A percentile compares a stretch with the other conserved stretches of the same genome.
These are phyloP conservation scores for Acanthosoma haemorrhoidale DNA, from an alignment of 2,888 invertebrate species.

Conservation along the genomic window DNA sequence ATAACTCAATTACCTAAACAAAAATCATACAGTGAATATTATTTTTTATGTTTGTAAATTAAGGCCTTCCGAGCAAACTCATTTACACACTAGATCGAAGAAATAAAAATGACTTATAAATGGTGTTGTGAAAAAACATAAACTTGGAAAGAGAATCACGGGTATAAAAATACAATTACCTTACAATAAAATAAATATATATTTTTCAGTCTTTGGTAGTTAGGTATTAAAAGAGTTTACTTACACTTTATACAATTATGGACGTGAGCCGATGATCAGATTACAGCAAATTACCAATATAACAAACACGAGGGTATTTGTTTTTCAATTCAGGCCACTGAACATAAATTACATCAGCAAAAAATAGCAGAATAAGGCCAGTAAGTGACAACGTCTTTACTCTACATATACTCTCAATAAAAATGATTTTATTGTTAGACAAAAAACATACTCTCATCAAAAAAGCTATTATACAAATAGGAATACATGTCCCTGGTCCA, in stretches of 20 bases:
- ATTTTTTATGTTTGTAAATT: no score
- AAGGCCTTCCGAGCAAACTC: no score
- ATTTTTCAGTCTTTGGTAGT: background rate
- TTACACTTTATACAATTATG: slow-evolving; percentile 2
- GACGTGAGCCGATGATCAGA: background rate
- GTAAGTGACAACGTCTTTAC: slow-evolving; percentile 83
- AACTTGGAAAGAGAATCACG: no score
- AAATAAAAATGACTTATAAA: background rate
- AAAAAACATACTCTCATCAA: slow-evolving; percentile 64
- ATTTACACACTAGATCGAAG: no score
- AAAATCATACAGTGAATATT: no score
- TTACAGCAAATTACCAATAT: slow-evolving; percentile 62
- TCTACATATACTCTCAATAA: slow-evolving; percentile 92
- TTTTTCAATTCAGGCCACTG: slow-evolving; percentile 81
- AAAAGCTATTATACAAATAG: slow-evolving; percentile 75
- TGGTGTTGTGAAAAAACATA: background rate
- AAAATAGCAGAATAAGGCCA: slow-evolving; percentile 75
- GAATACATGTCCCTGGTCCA: slow-evolving; percentile 95
- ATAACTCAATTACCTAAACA: no score
- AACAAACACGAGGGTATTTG: slow-evolving; percentile 63
- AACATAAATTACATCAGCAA: slow-evolving; percentile 82
- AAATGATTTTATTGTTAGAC: slow-evolving; percentile 68
- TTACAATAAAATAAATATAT: slow-evolving; percentile 4
- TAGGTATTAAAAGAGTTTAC: slow-evolving; percentile 6
- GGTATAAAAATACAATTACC: background rate